Evolutionary conservation across 1,140 invertebrate species (phyloP), one percentile per base, ranked within the genome.

Genomic region (Drosophila pandora): DNA sequence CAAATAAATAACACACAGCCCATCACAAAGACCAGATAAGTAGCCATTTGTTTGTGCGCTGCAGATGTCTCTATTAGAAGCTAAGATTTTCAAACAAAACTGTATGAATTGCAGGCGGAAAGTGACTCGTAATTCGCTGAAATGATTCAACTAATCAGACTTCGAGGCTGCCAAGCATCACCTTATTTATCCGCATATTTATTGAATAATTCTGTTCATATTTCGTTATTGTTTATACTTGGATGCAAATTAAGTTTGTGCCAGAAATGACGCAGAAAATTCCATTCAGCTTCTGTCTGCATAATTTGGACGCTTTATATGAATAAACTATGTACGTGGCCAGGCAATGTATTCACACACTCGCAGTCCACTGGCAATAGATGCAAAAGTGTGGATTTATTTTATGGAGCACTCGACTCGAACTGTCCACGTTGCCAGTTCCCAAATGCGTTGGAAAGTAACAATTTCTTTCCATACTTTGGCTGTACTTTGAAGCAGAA

Each of bases 361-460:
- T 45, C 45, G 49, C 49, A 61, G 56, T 74, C 50, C 30, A 73
- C 50, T 48, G 45, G 49, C 59, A 55, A 23, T 55, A 21, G 54
- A 57, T 54, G 72, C 72, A 75, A 55, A 76, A 76, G 71, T 76
- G 72, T 50, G 72, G 54, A 76, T 39, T 67, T 75, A 50, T 76
- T 76, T 75, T 76, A 76, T 67, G 71, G 61, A 59, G 72, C 69
- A 75, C 61, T 74, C 52, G 60, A 65, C 53, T 56, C 30, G 41
- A 74, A 62, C 58, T 63, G 47, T 37, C 28, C 60, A 62, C 57
- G 64, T 68, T 39, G 48, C 30, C 22, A 4, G 39, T 41, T 47
- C 23, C 13, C 13, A 3, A 43, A 21, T 7, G 2, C 9, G 3
- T 7, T 34, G 45, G 25, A 69, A 69, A 67, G 62, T 48, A 67